Evolutionary conservation across 2,797 vertebrate genomes (phyloP).

Genomic region (Agapornis canus): DNA sequence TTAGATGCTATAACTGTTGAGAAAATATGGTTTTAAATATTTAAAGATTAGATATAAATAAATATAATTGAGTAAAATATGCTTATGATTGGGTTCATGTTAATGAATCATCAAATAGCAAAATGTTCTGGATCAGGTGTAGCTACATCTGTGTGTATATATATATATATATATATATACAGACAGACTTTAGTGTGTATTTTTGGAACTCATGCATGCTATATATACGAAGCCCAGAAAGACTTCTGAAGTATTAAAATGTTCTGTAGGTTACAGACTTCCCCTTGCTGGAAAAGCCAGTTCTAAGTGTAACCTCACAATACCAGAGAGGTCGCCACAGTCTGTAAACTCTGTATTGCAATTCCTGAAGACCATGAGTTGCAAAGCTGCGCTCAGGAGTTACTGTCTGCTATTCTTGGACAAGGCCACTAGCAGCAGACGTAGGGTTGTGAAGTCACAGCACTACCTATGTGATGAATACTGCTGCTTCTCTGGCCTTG

Average conservation of each 20-base stretch:
- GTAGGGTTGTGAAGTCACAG: neutral
- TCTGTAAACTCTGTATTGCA: neutral
- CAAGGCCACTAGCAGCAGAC: neutral
- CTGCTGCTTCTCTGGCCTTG: neutral
- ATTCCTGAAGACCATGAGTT: neutral
- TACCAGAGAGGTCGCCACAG: neutral
- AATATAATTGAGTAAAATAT: neutral
- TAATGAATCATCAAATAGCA: neutral
- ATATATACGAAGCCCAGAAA: neutral
- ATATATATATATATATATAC: fast-evolving
- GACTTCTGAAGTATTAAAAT: neutral
- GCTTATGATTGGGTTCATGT: neutral
- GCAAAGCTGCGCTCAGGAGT: neutral
- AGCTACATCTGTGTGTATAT: neutral
- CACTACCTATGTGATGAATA: neutral
- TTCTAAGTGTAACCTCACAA: neutral
- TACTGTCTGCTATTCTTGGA: neutral
- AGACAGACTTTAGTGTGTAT: fast-evolving
- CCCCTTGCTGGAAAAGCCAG: neutral
- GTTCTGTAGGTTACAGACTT: neutral
- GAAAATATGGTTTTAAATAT: neutral
- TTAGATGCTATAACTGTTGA: neutral
- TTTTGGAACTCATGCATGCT: neutral
- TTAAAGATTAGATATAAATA: neutral
- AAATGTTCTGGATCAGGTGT: neutral